Evolutionary conservation across 2,888 invertebrate genomes (phyloP).

Genomic region (Pyrgus malvae): DNA sequence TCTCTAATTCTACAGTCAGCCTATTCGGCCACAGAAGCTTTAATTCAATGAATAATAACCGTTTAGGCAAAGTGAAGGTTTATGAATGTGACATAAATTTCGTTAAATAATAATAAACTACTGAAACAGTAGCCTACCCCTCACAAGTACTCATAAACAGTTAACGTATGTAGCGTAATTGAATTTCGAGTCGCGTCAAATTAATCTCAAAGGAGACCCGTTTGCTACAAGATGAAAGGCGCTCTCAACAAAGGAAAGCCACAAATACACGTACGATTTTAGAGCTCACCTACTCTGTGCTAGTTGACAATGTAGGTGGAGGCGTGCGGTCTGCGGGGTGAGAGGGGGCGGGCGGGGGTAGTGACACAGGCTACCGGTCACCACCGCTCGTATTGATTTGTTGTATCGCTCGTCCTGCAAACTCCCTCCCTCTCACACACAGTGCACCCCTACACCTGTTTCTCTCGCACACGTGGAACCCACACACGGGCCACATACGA

Average conservation of each 20-base stretch:
- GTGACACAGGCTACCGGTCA: conserved; percentile 83
- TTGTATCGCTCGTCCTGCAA: conserved; percentile 83
- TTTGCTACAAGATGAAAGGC: conserved; percentile 30
- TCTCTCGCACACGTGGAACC: conserved; percentile 59
- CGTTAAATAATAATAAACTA: background rate
- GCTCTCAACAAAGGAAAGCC: conserved; percentile 37
- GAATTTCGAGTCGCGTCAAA: conserved; percentile 19
- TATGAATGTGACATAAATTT: too few relatives aligned
- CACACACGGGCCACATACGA: conserved; percentile 72
- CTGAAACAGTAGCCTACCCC: background rate
- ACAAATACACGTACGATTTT: conserved; percentile 36
- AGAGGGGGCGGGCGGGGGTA: conserved; percentile 49
- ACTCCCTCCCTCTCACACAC: conserved; percentile 67
- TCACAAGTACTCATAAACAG: conserved; percentile 12
- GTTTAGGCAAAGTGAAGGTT: too few relatives aligned
- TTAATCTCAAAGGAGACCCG: conserved; percentile 24
- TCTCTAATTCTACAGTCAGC: too few relatives aligned
- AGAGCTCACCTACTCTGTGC: conserved; percentile 59
- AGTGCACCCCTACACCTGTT: conserved; percentile 51
- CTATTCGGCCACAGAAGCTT: too few relatives aligned
- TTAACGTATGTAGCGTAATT: conserved; percentile 16
- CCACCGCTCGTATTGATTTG: conserved; percentile 83
- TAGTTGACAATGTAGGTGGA: conserved; percentile 77
- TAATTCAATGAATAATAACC: too few relatives aligned
- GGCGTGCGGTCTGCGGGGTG: conserved; percentile 71